These are phyloP conservation scores for Zoanthus sociatus DNA, from an alignment of 92 coral and sea anemone genomes.

Conservation along the genomic window DNA sequence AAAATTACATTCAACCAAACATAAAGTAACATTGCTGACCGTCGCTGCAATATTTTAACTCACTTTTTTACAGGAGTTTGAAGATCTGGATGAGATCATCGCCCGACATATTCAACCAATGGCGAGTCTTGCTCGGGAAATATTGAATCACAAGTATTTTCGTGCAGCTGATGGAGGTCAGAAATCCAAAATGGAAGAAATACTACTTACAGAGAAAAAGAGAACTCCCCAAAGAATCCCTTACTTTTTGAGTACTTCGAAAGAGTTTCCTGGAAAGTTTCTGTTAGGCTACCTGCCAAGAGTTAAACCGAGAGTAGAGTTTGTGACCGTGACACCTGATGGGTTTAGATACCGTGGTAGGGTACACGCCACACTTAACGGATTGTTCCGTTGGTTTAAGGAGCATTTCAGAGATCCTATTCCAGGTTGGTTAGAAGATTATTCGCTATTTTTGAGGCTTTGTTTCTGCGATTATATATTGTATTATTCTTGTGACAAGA, in stretches of 20 bases:
- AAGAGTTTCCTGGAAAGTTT: constrained; percentile 95
- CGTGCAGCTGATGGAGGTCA: constrained; percentile 85
- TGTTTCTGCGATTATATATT: no score
- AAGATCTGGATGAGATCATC: constrained; percentile 97
- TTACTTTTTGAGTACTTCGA: constrained; percentile 79
- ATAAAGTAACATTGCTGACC: neutral
- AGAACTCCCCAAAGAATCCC: constrained; percentile 94
- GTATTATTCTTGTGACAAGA: no score
- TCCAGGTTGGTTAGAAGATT: constrained; percentile 75
- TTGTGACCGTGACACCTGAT: constrained; percentile 87
- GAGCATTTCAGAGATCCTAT: constrained; percentile 98
- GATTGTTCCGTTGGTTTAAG: constrained; percentile 95
- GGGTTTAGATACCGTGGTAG: constrained; percentile 95
- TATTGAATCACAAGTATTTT: constrained; percentile 86
- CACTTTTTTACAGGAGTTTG: constrained; percentile 78
- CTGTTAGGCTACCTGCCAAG: constrained; percentile 96
- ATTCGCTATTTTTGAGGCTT: neutral
- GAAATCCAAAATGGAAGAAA: constrained; percentile 82
- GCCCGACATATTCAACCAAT: constrained; percentile 98
- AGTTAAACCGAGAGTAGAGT: constrained; percentile 87
- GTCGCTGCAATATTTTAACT: neutral
- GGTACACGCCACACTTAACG: constrained; percentile 92
- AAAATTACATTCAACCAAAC: neutral
- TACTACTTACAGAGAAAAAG: constrained; percentile 76
- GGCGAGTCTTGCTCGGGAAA: constrained; percentile 92